Conservation (phyloP, 2,797 vertebrate species). For the Parauchenoglanis ngamensis region DNA sequence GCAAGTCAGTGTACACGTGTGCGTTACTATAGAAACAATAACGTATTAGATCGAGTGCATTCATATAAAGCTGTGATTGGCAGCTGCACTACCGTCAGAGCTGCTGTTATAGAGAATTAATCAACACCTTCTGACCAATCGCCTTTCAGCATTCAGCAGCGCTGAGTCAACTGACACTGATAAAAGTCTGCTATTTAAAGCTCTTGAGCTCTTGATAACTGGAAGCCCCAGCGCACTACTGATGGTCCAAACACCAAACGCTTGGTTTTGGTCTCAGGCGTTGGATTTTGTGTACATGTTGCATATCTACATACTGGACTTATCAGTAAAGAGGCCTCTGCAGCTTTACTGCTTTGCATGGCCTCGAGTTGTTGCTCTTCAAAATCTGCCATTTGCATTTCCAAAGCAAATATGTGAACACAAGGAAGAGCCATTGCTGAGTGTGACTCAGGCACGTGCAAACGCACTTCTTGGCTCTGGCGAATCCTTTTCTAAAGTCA, state of each 20-base stretch:
- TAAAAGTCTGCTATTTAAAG: not conserved
- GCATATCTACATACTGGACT: not conserved
- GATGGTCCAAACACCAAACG: not conserved
- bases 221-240: not conserved
- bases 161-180: not conserved
- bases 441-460: not conserved
- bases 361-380: not conserved
- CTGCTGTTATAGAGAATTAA: not conserved
- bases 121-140: not conserved
- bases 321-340: not conserved
- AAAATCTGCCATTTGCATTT: slow-evolving; percentile 28
- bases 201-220: too few species aligned
- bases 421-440: not conserved
- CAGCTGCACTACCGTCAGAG: not conserved
- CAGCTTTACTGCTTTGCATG: slow-evolving; percentile 43
- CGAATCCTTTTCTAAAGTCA: not conserved
- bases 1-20: not conserved
- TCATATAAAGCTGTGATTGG: not conserved
- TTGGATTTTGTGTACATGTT: not conserved
- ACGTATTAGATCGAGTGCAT: not conserved
- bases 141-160: not conserved
- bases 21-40: not conserved
- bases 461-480: not conserved
- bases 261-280: not conserved
- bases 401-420: slow-evolving; percentile 37